Conservation (phyloP, 1,140 invertebrate species). For the Habropoda laboriosa region DNA sequence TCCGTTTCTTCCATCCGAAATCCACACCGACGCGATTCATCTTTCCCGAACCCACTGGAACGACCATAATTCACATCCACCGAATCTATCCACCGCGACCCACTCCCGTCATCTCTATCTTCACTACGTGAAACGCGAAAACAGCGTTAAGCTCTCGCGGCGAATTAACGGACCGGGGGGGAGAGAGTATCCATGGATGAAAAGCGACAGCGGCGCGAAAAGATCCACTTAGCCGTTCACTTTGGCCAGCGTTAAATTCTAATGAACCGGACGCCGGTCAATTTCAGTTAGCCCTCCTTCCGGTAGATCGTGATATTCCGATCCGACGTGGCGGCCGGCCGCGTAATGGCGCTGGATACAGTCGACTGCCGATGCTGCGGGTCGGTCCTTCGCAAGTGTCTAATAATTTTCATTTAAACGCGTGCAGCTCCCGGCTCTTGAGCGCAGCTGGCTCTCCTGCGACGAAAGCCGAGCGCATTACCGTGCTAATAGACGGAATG, state of each 20-base stretch:
- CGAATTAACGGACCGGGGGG: neutral
- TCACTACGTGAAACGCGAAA: neutral
- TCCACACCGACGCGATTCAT: neutral
- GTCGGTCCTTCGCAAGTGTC: conserved; percentile 50
- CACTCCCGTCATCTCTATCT: too few species aligned
- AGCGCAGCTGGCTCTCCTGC: conserved; percentile 52
- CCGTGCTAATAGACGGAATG: conserved; percentile 71
- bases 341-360: conserved; percentile 47
- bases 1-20: neutral
- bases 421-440: conserved; percentile 40
- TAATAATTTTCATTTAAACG: conserved; percentile 68
- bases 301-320: conserved; percentile 43
- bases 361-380: conserved; percentile 43
- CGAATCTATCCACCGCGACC: neutral
- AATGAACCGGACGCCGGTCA: conserved; percentile 60
- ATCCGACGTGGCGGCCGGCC: conserved; percentile 13
- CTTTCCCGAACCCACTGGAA: neutral
- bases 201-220: conserved; percentile 47
- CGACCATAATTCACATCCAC: neutral
- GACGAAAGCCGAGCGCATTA: conserved; percentile 61
- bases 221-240: conserved; percentile 65
- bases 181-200: too few species aligned
- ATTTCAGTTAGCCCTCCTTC: conserved; percentile 54
- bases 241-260: conserved; percentile 63
- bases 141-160: neutral